phyloP scores from a whole-genome alignment of 1,140 invertebrate genomes.

The Sesamia nonagrioides region DNA sequence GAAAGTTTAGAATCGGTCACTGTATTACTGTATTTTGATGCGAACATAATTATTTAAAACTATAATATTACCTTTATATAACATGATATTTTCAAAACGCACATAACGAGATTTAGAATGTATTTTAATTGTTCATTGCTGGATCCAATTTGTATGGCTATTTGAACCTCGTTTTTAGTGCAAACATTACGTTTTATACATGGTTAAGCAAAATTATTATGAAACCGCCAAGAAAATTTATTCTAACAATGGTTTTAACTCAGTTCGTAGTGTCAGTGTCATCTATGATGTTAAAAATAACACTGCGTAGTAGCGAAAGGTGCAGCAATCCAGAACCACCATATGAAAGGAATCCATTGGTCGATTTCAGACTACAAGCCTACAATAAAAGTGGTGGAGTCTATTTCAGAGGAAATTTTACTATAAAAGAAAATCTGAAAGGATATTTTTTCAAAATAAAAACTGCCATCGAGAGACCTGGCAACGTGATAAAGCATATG shows the following conservation, averaged over 20 bases:
- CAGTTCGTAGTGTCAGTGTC: background rate
- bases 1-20: background rate
- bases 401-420: constrained; percentile 37
- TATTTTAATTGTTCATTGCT: constrained; percentile 8
- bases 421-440: constrained; percentile 24
- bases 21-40: constrained; percentile 19
- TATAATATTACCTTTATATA: background rate
- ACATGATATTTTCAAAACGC: background rate
- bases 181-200: constrained; percentile 9
- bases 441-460: constrained; percentile 38
- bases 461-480: constrained; percentile 24
- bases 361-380: background rate
- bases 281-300: constrained; percentile 13
- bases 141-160: background rate
- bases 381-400: constrained; percentile 39
- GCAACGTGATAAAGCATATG: background rate
- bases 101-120: constrained; percentile 32
- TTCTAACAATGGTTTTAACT: constrained; percentile 5
- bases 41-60: constrained; percentile 8
- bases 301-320: background rate
- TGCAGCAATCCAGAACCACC: constrained; percentile 26
- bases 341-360: background rate
- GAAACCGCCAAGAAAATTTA: constrained; percentile 26
- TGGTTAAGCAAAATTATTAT: constrained; percentile 7
- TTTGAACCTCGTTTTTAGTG: background rate